Conservation (phyloP, 2,888 invertebrate genomes). For the Caenorhabditis imperialis region DNA sequence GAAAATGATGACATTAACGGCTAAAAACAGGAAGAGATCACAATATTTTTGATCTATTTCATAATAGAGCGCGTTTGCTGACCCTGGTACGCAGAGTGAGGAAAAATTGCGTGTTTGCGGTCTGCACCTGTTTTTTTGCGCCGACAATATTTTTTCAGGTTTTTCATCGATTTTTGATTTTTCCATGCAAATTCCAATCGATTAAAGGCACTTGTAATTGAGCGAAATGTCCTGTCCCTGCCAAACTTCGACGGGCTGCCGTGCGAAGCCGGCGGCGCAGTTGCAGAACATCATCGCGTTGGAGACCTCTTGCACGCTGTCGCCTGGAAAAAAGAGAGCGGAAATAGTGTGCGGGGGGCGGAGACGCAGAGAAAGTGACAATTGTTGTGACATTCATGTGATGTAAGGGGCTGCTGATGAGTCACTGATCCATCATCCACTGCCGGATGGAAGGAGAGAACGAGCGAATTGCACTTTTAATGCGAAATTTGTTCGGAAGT, state of each 20-base stretch:
- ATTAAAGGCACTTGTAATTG: slow-evolving; percentile 52
- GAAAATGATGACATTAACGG: too few species aligned
- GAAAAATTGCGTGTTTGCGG: too few species aligned
- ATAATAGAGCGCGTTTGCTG: too few species aligned
- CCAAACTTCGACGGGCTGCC: slow-evolving; percentile 37
- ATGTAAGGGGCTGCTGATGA: slow-evolving; percentile 20
- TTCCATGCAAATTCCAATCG: too few species aligned
- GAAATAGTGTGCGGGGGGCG: neutral
- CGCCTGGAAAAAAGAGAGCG: slow-evolving; percentile 38
- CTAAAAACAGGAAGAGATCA: too few species aligned
- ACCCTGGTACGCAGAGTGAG: too few species aligned
- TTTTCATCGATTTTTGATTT: too few species aligned
- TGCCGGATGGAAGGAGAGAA: neutral
- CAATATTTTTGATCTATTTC: too few species aligned
- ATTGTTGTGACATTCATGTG: slow-evolving; percentile 52
- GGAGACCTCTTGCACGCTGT: slow-evolving; percentile 41
- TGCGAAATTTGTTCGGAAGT: neutral
- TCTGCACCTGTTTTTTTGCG: too few species aligned
- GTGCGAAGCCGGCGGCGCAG: slow-evolving; percentile 40
- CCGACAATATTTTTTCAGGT: too few species aligned
- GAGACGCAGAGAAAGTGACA: slow-evolving; percentile 27
- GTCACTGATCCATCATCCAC: too few species aligned
- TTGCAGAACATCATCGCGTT: slow-evolving; percentile 50
- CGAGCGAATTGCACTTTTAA: neutral
- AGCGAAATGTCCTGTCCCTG: slow-evolving; percentile 34